These are phyloP conservation scores for Pterois miles DNA, from an alignment of 2,797 vertebrate species.

Conservation along the genomic window DNA sequence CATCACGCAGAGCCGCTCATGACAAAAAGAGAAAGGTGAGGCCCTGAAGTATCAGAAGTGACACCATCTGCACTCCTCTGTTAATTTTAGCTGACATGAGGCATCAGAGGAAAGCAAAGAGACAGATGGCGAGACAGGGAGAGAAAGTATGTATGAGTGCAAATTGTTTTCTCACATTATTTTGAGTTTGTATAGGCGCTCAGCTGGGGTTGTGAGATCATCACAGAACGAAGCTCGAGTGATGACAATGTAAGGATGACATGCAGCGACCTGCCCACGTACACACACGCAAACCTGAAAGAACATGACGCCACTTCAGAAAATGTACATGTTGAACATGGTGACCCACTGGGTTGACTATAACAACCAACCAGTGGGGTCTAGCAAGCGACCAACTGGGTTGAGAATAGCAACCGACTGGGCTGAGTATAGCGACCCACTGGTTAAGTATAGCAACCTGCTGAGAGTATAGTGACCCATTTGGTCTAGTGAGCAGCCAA, in stretches of 20 bases:
- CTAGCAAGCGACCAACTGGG: too few relatives aligned
- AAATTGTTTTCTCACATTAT: slow-evolving; percentile 72
- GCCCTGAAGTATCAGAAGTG: slow-evolving; percentile 27
- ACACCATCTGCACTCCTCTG: slow-evolving; percentile 59
- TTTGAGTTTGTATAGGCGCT: slow-evolving; percentile 35
- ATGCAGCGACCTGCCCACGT: slow-evolving; percentile 13
- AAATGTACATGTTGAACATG: too few relatives aligned
- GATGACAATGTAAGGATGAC: slow-evolving; percentile 56
- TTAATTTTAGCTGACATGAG: slow-evolving; percentile 64
- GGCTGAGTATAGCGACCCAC: too few relatives aligned
- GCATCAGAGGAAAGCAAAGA: slow-evolving; percentile 44
- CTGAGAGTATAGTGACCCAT: too few relatives aligned
- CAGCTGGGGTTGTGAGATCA: slow-evolving; percentile 61
- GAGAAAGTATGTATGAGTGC: slow-evolving; percentile 57
- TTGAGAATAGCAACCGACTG: too few relatives aligned
- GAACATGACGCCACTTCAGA: background rate
- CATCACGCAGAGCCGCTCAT: slow-evolving; percentile 6
- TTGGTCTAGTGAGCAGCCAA: too few relatives aligned
- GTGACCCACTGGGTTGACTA: too few relatives aligned
- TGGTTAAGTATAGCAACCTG: too few relatives aligned
- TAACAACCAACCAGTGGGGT: too few relatives aligned
- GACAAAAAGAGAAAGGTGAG: slow-evolving; percentile 43
- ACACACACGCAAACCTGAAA: background rate
- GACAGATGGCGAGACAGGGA: slow-evolving; percentile 60
- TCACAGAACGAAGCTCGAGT: slow-evolving; percentile 26